Evolutionary conservation across 2,888 invertebrate species (phyloP), one percentile per base, ranked within the genome.

Genomic region (Auanema sp.): DNA sequence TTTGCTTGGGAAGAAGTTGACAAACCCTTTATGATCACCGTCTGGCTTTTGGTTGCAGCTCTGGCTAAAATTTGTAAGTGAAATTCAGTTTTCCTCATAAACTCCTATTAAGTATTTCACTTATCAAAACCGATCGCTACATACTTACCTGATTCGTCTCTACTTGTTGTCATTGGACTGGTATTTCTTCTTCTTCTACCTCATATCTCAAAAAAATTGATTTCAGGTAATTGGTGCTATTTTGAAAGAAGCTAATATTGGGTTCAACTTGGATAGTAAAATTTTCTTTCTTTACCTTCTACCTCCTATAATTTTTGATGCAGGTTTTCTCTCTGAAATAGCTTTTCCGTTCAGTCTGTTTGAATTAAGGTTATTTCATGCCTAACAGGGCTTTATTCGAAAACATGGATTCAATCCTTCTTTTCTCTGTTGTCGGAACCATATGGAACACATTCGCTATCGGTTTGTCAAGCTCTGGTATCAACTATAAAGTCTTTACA

Each of bases 211-310:
- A n/a, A 12, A 43, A 43, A n/a, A 11, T 43, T 12, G 11, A 40
- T 61, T 61, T 14, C 56, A 62, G 62, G 41, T 62, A 0, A 23
- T 62, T 12, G 62, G 62, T 49, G 49, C 43, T 10, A 42, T 62
- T 40, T 18, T 62, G 4, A 18, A 52, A 12, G 57, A 52, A 21
- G 56, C 56, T 12, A 24, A 57, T n/a, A 24, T 62, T n/a, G 40
- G 57, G 44, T 66, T 57, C 52, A 42, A 41, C 8, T 59, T 72
- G 42, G 72, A 72, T 51, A 60, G 69, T 49, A 91, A 92, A 85
- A 92, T 92, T 12, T 97, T 97, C 89, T 97, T 97, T 88, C 89
- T 96, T 74, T 95, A 93, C 85, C 92, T 96, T 91, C 88, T 98
- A 80, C 97, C 97, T 44, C 97, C 97, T 49, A 97, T 98, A 81